A percentile compares a stretch with the other conserved stretches of the same genome.
Conservation (phyloP, 2,797 vertebrate species). For the Gymnocypris eckloni region DNA sequence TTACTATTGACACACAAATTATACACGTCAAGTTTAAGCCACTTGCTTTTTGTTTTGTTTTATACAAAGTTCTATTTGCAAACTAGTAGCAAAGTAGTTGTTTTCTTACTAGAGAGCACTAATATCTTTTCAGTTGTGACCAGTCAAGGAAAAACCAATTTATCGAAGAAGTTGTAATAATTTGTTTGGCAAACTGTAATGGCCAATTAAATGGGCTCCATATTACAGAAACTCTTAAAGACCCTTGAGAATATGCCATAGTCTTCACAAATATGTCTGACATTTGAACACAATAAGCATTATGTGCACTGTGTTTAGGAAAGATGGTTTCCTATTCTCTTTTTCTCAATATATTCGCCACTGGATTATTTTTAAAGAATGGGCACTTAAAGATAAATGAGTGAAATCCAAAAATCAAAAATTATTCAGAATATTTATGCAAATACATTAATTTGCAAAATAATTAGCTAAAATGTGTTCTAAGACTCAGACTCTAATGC, state of each 20-base stretch:
- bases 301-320: not conserved
- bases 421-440: not conserved
- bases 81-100: not conserved
- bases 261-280: not conserved
- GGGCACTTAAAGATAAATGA: slow-evolving; percentile 23
- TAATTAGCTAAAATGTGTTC: not conserved
- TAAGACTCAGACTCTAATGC: not conserved
- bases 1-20: not conserved
- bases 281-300: slow-evolving; percentile 17
- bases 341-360: slow-evolving; percentile 1
- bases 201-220: slow-evolving; percentile 1
- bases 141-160: not conserved
- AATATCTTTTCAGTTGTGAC: not conserved
- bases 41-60: not conserved
- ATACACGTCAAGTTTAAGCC: not conserved
- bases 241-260: not conserved
- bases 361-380: slow-evolving; percentile 1
- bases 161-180: not conserved
- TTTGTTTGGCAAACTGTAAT: not conserved
- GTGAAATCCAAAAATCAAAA: not conserved
- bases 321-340: slow-evolving; percentile 23
- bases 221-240: not conserved
- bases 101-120: not conserved
- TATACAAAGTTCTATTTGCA: not conserved
- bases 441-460: not conserved